phyloP scores from a whole-genome alignment of 2,888 invertebrate genomes.

The Sinohyriopsis cumingii region DNA sequence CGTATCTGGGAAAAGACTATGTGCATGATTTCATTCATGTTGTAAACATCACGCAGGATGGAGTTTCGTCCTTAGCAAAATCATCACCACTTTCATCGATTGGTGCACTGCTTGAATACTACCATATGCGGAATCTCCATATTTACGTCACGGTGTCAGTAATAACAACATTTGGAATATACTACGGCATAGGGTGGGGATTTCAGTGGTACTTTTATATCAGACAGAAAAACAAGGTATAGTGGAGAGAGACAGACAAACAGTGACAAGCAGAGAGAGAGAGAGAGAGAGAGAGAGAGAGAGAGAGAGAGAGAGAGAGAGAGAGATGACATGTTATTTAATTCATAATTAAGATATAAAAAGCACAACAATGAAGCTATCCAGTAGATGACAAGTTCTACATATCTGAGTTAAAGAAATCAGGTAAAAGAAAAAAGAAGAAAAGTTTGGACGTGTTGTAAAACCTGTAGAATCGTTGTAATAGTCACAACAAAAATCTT shows the following conservation, averaged over 20 bases:
- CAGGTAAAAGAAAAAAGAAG: too few species aligned
- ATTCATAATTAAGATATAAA: too few species aligned
- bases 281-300: background rate
- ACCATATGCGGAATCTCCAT: constrained; percentile 38
- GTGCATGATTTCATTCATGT: constrained; percentile 12
- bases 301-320: background rate
- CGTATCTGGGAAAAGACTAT: constrained; percentile 77
- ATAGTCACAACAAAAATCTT: too few species aligned
- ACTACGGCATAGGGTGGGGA: constrained; percentile 79
- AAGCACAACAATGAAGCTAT: too few species aligned
- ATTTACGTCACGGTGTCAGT: constrained; percentile 57
- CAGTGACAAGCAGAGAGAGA: background rate
- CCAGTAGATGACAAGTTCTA: too few species aligned
- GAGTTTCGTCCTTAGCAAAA: background rate
- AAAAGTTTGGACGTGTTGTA: too few species aligned
- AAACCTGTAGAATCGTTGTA: too few species aligned
- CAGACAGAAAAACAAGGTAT: constrained; percentile 23
- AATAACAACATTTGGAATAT: constrained; percentile 76
- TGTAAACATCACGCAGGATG: constrained; percentile 2
- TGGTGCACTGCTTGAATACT: constrained; percentile 13
- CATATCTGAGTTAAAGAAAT: too few species aligned
- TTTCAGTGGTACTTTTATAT: constrained; percentile 80
- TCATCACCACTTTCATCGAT: background rate
- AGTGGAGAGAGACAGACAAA: background rate
- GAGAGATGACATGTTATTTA: too few species aligned